Evolutionary conservation across 2,797 vertebrate genomes (phyloP), one percentile per base, ranked within the genome.

Genomic region (Heterohyrax brucei): DNA sequence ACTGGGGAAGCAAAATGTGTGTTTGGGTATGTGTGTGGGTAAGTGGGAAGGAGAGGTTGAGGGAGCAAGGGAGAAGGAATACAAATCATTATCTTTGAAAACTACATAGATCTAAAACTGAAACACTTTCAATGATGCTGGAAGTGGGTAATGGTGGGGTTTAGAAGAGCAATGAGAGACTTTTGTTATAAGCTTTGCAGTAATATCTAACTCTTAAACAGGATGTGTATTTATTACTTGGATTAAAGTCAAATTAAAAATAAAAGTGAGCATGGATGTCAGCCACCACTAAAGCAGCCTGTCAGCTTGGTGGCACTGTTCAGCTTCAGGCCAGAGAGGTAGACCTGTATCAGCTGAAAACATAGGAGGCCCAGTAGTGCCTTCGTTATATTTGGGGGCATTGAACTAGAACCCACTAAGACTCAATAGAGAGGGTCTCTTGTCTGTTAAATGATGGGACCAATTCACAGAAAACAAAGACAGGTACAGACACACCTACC

Each of bases 291-390:
- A 73, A 87, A 80, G 80, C 82, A 18, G 46, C 56, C 80, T 95
- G 92, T 82, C 96, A 80, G 81, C 93, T 96, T 86, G 87, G 95
- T 91, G 96, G 94, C 56, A 62, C 93, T 96, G 94, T 95, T 95
- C 93, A 91, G 95, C 94, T 95, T 91, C 91, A 46, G 72, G 91
- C 90, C 79, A 33, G 39, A 78, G 80, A 62, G 3, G 0, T 18
- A 48, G 39, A 77, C 53, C 46, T 68, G 22, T 5, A 4, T 53
- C 16, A 28, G 46, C 66, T 81, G 22, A n/a, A 83, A 56, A 59
- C 28, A 8, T 33, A 72, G 44, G 62, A 33, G 62, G 26, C 3
- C 86, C 28, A 39, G 53, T 3, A n/a, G 14, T 28, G 22, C 53
- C 59, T 8, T 30, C 18, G n/a, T 75, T 50, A 77, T 19, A 62